These are phyloP conservation scores for Serripes groenlandicus DNA, from an alignment of 2,888 invertebrate genomes.

Conservation along the genomic window DNA sequence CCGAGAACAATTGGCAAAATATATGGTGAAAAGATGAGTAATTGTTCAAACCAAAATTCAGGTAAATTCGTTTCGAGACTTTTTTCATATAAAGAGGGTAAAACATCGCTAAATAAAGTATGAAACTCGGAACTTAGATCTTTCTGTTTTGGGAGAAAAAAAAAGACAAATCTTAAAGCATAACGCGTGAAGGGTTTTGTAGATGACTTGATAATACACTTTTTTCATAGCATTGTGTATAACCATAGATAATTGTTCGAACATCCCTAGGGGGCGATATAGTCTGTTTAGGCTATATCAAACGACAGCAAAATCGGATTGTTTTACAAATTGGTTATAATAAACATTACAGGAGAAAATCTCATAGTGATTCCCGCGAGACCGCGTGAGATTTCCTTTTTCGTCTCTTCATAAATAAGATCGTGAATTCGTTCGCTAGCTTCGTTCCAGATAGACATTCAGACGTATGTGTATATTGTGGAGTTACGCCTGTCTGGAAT, in stretches of 20 bases:
- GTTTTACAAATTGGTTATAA: conserved; percentile 31
- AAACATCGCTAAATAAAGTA: too few relatives aligned
- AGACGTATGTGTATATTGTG: not conserved
- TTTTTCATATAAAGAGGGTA: too few relatives aligned
- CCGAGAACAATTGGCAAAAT: too few relatives aligned
- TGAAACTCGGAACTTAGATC: too few relatives aligned
- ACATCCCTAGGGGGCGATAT: conserved; percentile 15
- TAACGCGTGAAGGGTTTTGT: too few relatives aligned
- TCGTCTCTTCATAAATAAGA: conserved; percentile 20
- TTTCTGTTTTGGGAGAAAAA: too few relatives aligned
- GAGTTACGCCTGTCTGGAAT: too few relatives aligned
- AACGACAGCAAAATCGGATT: conserved; percentile 23
- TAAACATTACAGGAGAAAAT: conserved; percentile 30
- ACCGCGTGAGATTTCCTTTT: conserved; percentile 9
- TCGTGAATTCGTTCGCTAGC: not conserved
- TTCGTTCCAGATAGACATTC: not conserved
- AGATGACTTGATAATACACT: too few relatives aligned
- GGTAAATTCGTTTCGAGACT: too few relatives aligned
- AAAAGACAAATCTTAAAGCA: too few relatives aligned
- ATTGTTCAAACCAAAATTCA: too few relatives aligned
- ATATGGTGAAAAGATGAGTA: too few relatives aligned
- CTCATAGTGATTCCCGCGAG: conserved; percentile 16
- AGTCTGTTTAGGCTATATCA: conserved; percentile 23
- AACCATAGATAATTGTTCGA: conserved; percentile 11
- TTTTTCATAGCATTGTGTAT: not conserved